A percentile compares a stretch with the other conserved stretches of the same genome.
These are phyloP conservation scores for Amphibalanus amphitrite DNA, from an alignment of 1,140 invertebrate genomes.

Conservation along the genomic window DNA sequence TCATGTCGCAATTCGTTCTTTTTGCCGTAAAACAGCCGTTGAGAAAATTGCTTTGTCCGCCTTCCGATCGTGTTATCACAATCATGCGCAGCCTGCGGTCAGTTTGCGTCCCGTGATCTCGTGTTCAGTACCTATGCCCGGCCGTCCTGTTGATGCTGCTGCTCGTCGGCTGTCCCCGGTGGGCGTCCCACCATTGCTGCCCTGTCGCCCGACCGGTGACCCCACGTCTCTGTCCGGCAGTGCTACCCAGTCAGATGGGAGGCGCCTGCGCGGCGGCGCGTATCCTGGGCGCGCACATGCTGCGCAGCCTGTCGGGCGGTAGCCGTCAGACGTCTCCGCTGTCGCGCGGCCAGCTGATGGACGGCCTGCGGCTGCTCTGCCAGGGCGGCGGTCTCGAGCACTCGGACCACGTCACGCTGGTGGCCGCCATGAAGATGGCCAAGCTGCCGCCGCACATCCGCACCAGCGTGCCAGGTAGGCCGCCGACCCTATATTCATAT, in stretches of 20 bases:
- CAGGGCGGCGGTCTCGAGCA: conserved; percentile 36
- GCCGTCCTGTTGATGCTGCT: too few relatives aligned
- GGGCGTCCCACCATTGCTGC: too few relatives aligned
- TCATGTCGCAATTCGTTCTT: too few relatives aligned
- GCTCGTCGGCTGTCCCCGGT: too few relatives aligned
- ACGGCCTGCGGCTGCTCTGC: conserved; percentile 40
- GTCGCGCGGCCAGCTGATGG: conserved; percentile 33
- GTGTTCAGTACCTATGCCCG: neutral
- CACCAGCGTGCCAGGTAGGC: conserved; percentile 22
- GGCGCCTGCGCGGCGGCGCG: conserved; percentile 36
- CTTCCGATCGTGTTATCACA: too few relatives aligned
- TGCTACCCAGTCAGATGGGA: conserved; percentile 40
- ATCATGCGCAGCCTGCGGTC: too few relatives aligned
- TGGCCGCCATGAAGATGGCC: conserved; percentile 45
- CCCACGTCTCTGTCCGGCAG: conserved; percentile 26
- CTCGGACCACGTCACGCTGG: conserved; percentile 39
- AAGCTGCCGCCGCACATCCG: conserved; percentile 40
- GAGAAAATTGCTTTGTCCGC: too few relatives aligned
- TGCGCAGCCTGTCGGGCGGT: conserved; percentile 30
- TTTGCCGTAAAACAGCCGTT: too few relatives aligned
- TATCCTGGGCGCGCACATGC: conserved; percentile 37
- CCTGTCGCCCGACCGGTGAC: conserved; percentile 4
- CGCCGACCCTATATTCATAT: too few relatives aligned
- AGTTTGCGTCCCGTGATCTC: too few relatives aligned
- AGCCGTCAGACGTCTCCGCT: conserved; percentile 20